Conservation (phyloP, 2,888 invertebrate genomes). For the Meloe dianella region DNA sequence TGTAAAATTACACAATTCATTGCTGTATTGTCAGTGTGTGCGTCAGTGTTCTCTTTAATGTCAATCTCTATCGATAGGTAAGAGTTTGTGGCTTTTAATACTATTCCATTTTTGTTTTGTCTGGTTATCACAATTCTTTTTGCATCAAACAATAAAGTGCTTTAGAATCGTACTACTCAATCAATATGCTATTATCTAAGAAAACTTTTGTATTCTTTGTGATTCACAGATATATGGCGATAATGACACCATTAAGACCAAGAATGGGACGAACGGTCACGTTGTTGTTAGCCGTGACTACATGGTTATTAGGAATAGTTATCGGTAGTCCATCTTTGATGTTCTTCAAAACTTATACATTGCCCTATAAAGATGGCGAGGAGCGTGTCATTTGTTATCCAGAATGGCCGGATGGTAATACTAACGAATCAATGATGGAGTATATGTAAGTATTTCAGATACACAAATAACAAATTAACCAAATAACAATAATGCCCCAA, state of each 20-base stretch:
- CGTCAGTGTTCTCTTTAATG: conserved; percentile 95
- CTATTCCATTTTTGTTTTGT: no score
- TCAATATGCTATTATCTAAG: no score
- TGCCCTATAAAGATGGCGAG: conserved; percentile 59
- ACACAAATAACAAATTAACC: no score
- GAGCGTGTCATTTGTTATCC: conserved; percentile 80
- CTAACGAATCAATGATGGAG: conserved; percentile 73
- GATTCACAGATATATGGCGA: conserved; percentile 84
- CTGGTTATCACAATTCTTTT: no score
- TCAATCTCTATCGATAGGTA: conserved; percentile 98
- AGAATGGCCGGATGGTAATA: conserved; percentile 85
- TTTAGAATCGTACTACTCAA: no score
- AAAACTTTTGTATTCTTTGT: no score
- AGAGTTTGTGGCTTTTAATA: no score
- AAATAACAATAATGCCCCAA: no score
- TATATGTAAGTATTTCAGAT: conserved; percentile 70
- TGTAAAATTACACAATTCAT: conserved; percentile 97
- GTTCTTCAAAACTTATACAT: conserved; percentile 76
- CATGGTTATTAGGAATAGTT: conserved; percentile 82
- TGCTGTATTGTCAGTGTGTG: conserved; percentile 89
- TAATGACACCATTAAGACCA: conserved; percentile 90
- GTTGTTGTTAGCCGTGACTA: conserved; percentile 79
- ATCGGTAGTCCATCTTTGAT: conserved; percentile 86
- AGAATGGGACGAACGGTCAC: conserved; percentile 86
- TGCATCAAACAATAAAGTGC: no score